Evolutionary conservation across 2,888 invertebrate species (phyloP).

Genomic region (Epirrita christyi): DNA sequence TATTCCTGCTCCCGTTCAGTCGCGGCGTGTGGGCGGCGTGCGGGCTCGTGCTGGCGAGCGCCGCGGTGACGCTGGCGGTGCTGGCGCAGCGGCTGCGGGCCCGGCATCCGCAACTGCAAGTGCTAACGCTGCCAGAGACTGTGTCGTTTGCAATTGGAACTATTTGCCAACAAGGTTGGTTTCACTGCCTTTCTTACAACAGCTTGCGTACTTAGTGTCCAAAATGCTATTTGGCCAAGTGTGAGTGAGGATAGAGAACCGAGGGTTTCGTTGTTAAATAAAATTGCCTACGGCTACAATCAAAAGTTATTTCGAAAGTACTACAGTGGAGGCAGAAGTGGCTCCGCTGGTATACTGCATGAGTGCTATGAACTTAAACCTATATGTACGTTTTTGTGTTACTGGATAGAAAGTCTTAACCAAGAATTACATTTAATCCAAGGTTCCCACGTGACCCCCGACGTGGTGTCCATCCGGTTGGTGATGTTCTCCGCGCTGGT

Average conservation of each 20-base stretch:
- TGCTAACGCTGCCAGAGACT: conserved; percentile 69
- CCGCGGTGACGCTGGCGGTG: conserved; percentile 48
- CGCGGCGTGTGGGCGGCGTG: conserved; percentile 81
- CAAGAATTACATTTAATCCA: neutral
- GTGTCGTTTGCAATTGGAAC: conserved; percentile 83
- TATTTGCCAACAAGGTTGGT: conserved; percentile 85
- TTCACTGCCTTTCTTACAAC: neutral
- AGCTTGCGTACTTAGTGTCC: no score
- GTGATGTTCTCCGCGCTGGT: conserved; percentile 83
- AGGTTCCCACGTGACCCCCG: conserved; percentile 76
- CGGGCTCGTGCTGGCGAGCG: conserved; percentile 47
- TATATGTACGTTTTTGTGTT: no score
- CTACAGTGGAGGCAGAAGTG: no score
- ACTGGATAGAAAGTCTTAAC: neutral
- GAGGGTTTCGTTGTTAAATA: no score
- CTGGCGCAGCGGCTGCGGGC: conserved; percentile 32
- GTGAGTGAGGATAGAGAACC: no score
- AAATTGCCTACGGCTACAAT: no score
- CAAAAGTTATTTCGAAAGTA: no score
- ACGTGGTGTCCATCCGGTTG: conserved; percentile 77
- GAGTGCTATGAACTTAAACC: no score
- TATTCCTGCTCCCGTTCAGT: conserved; percentile 85
- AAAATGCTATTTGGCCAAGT: no score
- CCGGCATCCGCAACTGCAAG: conserved; percentile 36
- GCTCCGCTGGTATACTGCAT: no score